Percentiles rank a stretch among this genome's conserved stretches.
Evolutionary conservation across 1,140 invertebrate species (phyloP).

Genomic region (Maniola jurtina): DNA sequence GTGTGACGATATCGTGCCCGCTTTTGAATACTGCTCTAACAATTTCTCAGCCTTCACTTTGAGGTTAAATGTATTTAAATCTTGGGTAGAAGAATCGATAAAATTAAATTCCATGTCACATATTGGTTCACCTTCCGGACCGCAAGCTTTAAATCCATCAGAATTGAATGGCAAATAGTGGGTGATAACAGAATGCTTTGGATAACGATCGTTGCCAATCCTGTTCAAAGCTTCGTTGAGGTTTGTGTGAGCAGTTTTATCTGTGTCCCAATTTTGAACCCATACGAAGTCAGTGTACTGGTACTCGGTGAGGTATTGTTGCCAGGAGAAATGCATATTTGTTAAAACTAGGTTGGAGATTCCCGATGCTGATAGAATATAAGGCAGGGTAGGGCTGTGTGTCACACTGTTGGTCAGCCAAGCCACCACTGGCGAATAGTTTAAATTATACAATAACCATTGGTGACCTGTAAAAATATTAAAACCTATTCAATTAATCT

Average conservation of each 20-base stretch:
- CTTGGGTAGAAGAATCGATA: slow-evolving; percentile 68
- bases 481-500: background rate
- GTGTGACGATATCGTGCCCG: slow-evolving; percentile 89
- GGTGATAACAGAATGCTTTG: slow-evolving; percentile 53
- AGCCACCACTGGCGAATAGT: slow-evolving; percentile 83
- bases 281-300: slow-evolving; percentile 89
- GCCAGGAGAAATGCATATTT: slow-evolving; percentile 87
- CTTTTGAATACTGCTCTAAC: slow-evolving; percentile 89
- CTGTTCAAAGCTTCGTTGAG: slow-evolving; percentile 77
- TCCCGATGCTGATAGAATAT: slow-evolving; percentile 83
- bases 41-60: slow-evolving; percentile 87
- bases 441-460: slow-evolving; percentile 86
- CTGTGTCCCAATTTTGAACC: slow-evolving; percentile 85
- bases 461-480: slow-evolving; percentile 84
- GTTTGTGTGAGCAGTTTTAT: slow-evolving; percentile 68
- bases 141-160: slow-evolving; percentile 54
- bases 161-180: slow-evolving; percentile 64
- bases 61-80: slow-evolving; percentile 86
- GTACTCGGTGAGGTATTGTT: slow-evolving; percentile 88
- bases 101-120: slow-evolving; percentile 58
- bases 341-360: slow-evolving; percentile 84
- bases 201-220: slow-evolving; percentile 57
- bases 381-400: slow-evolving; percentile 86
- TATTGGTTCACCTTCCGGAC: slow-evolving; percentile 44
- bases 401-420: slow-evolving; percentile 91